A percentile compares a stretch with the other conserved stretches of the same genome.
These are phyloP conservation scores for Linyphia triangularis DNA, from an alignment of 2,888 invertebrate genomes.

Conservation along the genomic window DNA sequence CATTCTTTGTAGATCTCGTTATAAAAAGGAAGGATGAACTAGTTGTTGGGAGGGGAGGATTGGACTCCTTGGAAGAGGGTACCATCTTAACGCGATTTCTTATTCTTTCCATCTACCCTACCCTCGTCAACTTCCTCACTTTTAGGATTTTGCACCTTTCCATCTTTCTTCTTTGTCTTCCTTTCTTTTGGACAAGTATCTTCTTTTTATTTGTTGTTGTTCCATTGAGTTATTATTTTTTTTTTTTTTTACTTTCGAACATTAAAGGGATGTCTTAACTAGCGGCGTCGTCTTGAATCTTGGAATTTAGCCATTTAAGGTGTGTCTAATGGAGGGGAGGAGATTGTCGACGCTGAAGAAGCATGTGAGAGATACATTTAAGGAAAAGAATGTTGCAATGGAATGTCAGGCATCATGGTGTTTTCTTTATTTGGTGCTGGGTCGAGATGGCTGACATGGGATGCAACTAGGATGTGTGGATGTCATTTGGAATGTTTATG, in stretches of 20 bases:
- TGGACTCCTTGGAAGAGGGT: neutral
- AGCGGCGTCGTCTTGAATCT: neutral
- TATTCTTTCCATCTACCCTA: neutral
- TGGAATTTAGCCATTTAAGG: neutral
- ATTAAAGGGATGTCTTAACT: neutral
- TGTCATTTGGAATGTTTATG: too few species aligned
- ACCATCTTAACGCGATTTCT: slow-evolving; percentile 10
- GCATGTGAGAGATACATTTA: neutral
- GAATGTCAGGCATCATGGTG: too few species aligned
- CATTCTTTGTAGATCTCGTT: slow-evolving; percentile 28
- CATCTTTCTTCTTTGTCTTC: neutral
- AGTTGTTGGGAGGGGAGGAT: slow-evolving; percentile 36
- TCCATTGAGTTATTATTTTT: neutral
- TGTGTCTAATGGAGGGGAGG: neutral
- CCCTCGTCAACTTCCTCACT: neutral
- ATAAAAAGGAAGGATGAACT: slow-evolving; percentile 42
- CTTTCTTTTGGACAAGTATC: neutral
- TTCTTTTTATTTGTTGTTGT: neutral
- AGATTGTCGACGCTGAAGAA: neutral
- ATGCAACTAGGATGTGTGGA: too few species aligned
- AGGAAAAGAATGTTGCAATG: neutral
- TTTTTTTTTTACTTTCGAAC: neutral
- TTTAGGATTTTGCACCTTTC: neutral
- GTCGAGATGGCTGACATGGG: too few species aligned
- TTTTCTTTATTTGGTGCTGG: too few species aligned